Conservation (phyloP, 2,797 vertebrate genomes). For the Leptodactylus fallax region DNA sequence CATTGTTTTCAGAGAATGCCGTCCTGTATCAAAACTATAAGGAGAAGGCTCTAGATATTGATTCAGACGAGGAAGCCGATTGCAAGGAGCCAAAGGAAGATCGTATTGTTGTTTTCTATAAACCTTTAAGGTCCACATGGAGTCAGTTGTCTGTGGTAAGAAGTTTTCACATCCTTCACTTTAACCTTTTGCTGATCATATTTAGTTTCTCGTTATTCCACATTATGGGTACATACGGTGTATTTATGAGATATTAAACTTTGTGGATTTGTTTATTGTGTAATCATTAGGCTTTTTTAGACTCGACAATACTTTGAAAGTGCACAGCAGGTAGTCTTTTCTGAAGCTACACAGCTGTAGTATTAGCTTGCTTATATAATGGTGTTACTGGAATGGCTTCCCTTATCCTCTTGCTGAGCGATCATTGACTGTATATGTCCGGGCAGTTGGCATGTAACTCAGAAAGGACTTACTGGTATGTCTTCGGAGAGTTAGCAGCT, state of each 20-base stretch:
- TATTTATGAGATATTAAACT: not conserved
- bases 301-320: not conserved
- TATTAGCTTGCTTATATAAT: not conserved
- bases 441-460: too few relatives aligned
- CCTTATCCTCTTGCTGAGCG: too few relatives aligned
- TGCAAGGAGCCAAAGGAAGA: slow-evolving; percentile 81
- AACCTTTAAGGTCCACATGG: slow-evolving; percentile 90
- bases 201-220: not conserved
- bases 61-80: slow-evolving; percentile 92
- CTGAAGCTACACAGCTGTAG: not conserved
- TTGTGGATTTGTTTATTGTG: not conserved
- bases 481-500: too few relatives aligned
- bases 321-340: too few relatives aligned
- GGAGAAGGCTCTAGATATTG: slow-evolving; percentile 93
- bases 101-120: slow-evolving; percentile 86
- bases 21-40: slow-evolving; percentile 97
- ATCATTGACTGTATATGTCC: too few relatives aligned
- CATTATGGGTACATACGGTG: too few relatives aligned
- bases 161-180: slow-evolving; percentile 33
- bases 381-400: not conserved
- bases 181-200: not conserved
- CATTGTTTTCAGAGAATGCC: slow-evolving; percentile 85
- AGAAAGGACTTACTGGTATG: too few relatives aligned
- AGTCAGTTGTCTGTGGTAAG: slow-evolving; percentile 93
- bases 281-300: not conserved